Percentiles rank a stretch among this genome's conserved stretches.
These are phyloP conservation scores for Nemotelus pantherinus DNA, from an alignment of 2,888 invertebrate species.

Conservation along the genomic window DNA sequence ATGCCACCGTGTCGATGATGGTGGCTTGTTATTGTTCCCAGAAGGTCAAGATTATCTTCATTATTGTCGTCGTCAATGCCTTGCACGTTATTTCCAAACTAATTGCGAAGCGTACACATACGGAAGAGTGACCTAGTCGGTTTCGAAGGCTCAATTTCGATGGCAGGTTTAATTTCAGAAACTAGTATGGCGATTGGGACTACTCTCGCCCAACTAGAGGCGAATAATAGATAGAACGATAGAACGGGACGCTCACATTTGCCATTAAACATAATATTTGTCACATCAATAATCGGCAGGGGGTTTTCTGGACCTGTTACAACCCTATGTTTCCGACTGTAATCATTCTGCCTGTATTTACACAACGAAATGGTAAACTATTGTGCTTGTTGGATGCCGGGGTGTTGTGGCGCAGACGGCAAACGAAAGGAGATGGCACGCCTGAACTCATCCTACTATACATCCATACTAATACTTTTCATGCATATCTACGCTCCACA, in stretches of 20 bases:
- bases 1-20: not conserved
- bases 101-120: too few species aligned
- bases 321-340: not conserved
- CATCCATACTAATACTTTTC: not conserved
- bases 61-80: conserved; percentile 14
- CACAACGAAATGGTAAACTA: not conserved
- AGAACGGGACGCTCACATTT: too few species aligned
- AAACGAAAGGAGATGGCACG: not conserved
- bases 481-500: conserved; percentile 1
- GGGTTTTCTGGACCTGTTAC: too few species aligned
- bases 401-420: not conserved
- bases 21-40: conserved; percentile 21
- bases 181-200: too few species aligned
- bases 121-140: too few species aligned
- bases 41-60: conserved; percentile 25
- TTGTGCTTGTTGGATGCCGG: conserved; percentile 19
- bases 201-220: too few species aligned
- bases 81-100: conserved; percentile 6
- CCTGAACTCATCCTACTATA: not conserved
- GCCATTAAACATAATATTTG: too few species aligned
- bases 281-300: too few species aligned
- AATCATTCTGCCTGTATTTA: conserved; percentile 7
- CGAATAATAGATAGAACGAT: too few species aligned
- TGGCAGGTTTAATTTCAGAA: too few species aligned
- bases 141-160: too few species aligned